Evolutionary conservation across 2,888 invertebrate genomes (phyloP).

Genomic region (Polydrusus pterygomalis): DNA sequence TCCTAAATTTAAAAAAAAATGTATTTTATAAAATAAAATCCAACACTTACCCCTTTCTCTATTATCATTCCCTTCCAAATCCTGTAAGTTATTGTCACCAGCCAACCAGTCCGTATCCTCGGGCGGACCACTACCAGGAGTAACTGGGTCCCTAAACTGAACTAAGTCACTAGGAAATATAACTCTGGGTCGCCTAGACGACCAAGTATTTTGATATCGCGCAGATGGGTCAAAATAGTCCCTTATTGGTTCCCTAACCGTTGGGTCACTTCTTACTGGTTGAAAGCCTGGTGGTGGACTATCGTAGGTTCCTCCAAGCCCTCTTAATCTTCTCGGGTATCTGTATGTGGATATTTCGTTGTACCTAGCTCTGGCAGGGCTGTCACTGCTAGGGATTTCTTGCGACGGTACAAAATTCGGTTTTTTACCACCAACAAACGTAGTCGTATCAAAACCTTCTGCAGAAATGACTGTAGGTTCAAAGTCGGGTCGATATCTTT

Average conservation of each 20-base stretch:
- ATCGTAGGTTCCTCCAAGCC: conserved; percentile 52
- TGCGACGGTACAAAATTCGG: conserved; percentile 45
- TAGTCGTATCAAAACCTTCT: conserved; percentile 57
- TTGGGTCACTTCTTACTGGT: conserved; percentile 27
- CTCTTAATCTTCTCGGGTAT: conserved; percentile 52
- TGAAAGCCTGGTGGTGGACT: conserved; percentile 37
- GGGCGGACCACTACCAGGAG: conserved; percentile 52
- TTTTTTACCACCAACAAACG: conserved; percentile 2
- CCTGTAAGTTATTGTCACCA: conserved; percentile 76
- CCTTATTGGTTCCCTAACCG: conserved; percentile 44
- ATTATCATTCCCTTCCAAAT: conserved; percentile 71
- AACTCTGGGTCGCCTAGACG: conserved; percentile 69
- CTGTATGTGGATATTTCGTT: conserved; percentile 44
- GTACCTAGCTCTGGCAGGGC: conserved; percentile 46
- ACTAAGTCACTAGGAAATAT: conserved; percentile 71
- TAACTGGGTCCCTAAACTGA: conserved; percentile 68
- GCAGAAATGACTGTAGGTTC: conserved; percentile 58
- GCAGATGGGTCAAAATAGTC: conserved; percentile 65
- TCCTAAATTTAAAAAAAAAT: no score
- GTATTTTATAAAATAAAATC: neutral
- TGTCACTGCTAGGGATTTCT: conserved; percentile 22
- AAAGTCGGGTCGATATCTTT: conserved; percentile 63
- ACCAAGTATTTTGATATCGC: conserved; percentile 64
- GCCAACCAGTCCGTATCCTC: conserved; percentile 68
- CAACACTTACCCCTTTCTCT: conserved; percentile 79